phyloP scores from a whole-genome alignment of 2,797 vertebrate species.

The Syncerus caffer region DNA sequence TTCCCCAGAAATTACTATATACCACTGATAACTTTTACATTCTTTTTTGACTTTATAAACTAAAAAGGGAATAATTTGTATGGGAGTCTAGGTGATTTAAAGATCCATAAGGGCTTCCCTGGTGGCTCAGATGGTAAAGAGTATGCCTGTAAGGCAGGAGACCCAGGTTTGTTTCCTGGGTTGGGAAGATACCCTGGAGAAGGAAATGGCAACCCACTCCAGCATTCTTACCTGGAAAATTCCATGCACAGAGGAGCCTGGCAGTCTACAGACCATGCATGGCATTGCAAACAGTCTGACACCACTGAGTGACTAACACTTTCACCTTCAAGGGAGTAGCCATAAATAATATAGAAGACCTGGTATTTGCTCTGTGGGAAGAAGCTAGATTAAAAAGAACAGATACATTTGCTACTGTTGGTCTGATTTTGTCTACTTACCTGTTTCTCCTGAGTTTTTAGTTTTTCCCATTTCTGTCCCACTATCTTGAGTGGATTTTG shows the following conservation, averaged over 20 bases:
- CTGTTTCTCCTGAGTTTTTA: not conserved
- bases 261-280: not conserved
- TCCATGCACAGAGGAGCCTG: not conserved
- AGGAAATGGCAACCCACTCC: not conserved
- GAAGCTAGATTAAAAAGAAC: not conserved
- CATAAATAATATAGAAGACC: not conserved
- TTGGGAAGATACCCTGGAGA: not conserved
- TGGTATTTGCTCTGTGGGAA: not conserved
- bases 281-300: not conserved
- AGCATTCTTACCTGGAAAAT: not conserved
- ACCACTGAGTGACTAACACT: not conserved
- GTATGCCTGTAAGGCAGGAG: not conserved
- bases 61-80: not conserved
- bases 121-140: not conserved
- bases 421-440: not conserved
- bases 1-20: not conserved
- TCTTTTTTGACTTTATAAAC: constrained; percentile 2
- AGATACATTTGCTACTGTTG: not conserved
- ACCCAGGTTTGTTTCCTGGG: not conserved
- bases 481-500: not conserved
- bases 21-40: not conserved
- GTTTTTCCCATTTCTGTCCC: not conserved
- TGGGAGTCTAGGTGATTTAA: not conserved
- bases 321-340: not conserved
- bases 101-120: not conserved